phyloP scores from a whole-genome alignment of 1,140 invertebrate genomes.

The Acyrthosiphon pisum region DNA sequence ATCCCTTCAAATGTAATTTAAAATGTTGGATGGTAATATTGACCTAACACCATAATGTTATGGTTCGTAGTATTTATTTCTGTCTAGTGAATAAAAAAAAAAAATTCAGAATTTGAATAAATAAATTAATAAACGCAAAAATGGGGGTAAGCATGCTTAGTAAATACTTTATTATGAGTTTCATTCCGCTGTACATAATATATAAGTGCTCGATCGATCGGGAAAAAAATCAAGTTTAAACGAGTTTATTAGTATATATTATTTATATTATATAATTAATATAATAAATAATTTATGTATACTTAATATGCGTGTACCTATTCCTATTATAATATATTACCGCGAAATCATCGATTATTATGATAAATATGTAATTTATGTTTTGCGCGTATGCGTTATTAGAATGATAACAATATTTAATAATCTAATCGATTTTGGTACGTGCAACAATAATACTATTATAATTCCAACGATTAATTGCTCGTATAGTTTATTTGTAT shows the following conservation, averaged over 20 bases:
- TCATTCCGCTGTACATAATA: not conserved
- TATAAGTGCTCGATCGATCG: not conserved
- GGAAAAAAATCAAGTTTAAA: not conserved
- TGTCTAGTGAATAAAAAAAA: not conserved
- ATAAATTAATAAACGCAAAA: not conserved
- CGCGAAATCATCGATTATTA: not conserved
- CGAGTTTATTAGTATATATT: not conserved
- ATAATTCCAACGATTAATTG: not conserved
- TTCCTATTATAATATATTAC: not conserved
- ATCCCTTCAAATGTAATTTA: too few species aligned
- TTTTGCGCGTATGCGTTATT: not conserved
- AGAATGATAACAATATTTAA: constrained; percentile 5
- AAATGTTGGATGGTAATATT: too few species aligned
- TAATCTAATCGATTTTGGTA: not conserved
- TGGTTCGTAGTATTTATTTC: too few species aligned
- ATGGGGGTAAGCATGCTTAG: not conserved
- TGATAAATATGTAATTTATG: constrained; percentile 8
- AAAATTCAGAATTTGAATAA: not conserved
- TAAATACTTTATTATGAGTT: not conserved
- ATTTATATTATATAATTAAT: not conserved
- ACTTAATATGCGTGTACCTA: not conserved
- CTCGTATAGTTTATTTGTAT: not conserved
- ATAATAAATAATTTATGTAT: not conserved
- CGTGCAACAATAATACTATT: not conserved
- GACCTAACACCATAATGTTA: too few species aligned